Base-by-base conservation (phyloP, 2,888 invertebrate genomes). In the Drosophila siamana region DNA sequence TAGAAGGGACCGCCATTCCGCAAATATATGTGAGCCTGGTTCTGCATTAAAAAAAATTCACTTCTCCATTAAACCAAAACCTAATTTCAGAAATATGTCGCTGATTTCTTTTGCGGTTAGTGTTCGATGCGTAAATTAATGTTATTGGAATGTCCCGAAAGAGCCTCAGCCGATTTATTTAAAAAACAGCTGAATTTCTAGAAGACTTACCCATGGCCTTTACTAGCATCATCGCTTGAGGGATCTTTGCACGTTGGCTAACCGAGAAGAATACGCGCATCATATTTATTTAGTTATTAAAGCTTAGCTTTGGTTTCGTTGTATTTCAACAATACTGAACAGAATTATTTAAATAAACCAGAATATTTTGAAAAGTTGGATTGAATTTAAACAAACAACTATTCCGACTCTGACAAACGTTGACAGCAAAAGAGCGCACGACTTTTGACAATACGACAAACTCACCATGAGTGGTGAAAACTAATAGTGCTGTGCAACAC, bases 401-500 rank as follows among this genome's bases (percentile, higher is more conserved):
- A 28, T 19, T 63, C 55, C 40, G 50, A 57, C 59, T 63, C 52
- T 9, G 4, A 59, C 59, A 46, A 71, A 71, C 41, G 55, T 38
- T 74, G 72, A 76, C 68, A 64, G 77, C 19, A 62, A 67, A 52
- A 54, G 59, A 26, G 54, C 7, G 22, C 40, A 47, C 6, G 19
- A 47, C 9, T 43, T 44, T 13, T 40, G 40, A 54, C 48, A 15
- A 16, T 3, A 16, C 2, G 7, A 2, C 0, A 65, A 57, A 61
- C 19, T 75, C 66, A 43, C 60, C 70, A 43, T 28, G 11, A 1
- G 15, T 22, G 13, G 1, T 26, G 30, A 55, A 6, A 30, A 2
- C 26, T n/a, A n/a, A n/a, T n/a, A 75, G 75, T 74, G 74, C 47
- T 75, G 70, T 15, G 2, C 5, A 50, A 41, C 50, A 24, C 15